Base-by-base conservation (phyloP, 2,888 invertebrate genomes). In the Aphidoletes aphidimyza region DNA sequence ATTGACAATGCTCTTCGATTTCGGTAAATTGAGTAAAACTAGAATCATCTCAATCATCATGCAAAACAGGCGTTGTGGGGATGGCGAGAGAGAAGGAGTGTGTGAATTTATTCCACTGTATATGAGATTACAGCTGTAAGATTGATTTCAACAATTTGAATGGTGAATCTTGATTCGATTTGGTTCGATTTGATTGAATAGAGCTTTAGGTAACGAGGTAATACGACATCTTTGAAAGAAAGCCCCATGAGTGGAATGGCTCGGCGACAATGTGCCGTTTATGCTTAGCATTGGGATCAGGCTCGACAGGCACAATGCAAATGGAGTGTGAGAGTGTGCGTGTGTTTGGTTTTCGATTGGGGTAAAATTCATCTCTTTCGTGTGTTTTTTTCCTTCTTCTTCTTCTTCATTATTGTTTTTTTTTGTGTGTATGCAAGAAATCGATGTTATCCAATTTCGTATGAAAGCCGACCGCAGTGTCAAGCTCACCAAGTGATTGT, bases 131-230 rank as follows among this genome's bases (percentile, higher is more conserved):
- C 69, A 69, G 0, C 11, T 69, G 11, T 17, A 69, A 69, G 69
- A 69, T 69, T 69, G 69, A 69, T 69, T 19, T 26, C 30, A 1
- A 5, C 14, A 14, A 69, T 54, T 54, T 54, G 69, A 69, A 30
- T 69, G 69, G 69, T n/a, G 69, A 34, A 69, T 69, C 30, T 69
- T 69, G 69, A 69, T 47, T 39, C 39, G 11, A 39, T n/a, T n/a
- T 39, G 39, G 11, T 54, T 69, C 69, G 69, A 69, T 69, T 69
- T 69, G 69, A 69, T 69, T 69, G 69, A 69, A 69, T 69, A n/a
- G 22, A 69, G 14, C 22, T 69, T 69, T 30, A 69, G 69, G 69
- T 69, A 69, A 69, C 69, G 34, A 26, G 30, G 69, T 69, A 69
- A 69, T 8, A 69, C 69, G 69, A 54, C 26, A 69, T 69, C 30